Base-by-base conservation (phyloP, 2,797 vertebrate species). In the Alauda arvensis region DNA sequence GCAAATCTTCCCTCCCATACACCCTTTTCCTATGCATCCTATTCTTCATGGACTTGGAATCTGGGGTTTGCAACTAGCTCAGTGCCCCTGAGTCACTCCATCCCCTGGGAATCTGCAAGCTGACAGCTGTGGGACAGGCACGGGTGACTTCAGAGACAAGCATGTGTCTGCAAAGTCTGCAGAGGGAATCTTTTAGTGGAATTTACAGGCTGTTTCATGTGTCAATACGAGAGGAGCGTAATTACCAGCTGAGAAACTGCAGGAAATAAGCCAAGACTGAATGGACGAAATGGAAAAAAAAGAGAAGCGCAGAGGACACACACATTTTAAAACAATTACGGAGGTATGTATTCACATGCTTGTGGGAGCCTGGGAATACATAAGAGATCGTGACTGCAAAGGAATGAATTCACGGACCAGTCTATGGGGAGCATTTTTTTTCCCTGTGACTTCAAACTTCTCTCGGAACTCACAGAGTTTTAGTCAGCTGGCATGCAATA, bases 391-490 rank as follows among this genome's bases (percentile, higher is more conserved):
- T 86, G 84, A 90, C 87, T 82, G 90, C 37, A 3, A 88, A 94
- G 92, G 85, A 91, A 93, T 92, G 85, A 90, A 83, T 84, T 87
- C 89, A 88, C 28, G 40, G 90, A 79, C 63, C 65, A 55, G 92
- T 93, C 95, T 93, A 45, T 69, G 87, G 83, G 91, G 85, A 96
- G 86, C 8, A 31, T 67, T 91, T 93, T 92, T 93, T 91, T 91
- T 84, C 39, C 62, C 82, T 91, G 90, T 96, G 95, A 95, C 94
- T 96, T 92, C 93, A 93, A 94, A 93, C 93, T 94, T 94, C 89
- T 89, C 84, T 93, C n/a, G 1, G 60, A 85, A 90, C 84, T 93
- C 48, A 4, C 88, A 40, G 90, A 93, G 93, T 93, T 92, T 93
- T 91, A 92, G 94, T 95, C 95, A 83, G 92, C 92, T 92, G 93